Evolutionary conservation across 1,140 invertebrate genomes (phyloP), one percentile per base, ranked within the genome.

Genomic region (Lucilia cuprina): DNA sequence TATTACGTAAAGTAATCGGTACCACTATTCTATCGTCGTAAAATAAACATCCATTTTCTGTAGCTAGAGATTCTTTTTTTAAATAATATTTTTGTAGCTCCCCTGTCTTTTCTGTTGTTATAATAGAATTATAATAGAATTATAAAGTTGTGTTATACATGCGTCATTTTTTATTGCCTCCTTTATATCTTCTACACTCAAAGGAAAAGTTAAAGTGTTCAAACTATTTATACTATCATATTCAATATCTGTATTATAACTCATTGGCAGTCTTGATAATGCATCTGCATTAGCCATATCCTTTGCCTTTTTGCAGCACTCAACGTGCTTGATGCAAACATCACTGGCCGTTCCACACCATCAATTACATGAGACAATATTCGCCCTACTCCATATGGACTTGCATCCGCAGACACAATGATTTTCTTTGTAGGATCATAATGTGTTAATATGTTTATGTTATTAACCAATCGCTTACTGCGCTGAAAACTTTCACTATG

Each of bases 271-370:
- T 41, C 34, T 80, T 19, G 77, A 80, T 30, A 30, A 30, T 30
- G 25, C 1, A 30, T 30, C 25, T 80, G 30, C 77, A 41, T 41
- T 41, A 41, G 41, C 41, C 41, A 80, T 80, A 41, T 80, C 77
- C n/a, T 30, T 35, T 17, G 25, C 77, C 14, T 49, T 80, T 47
- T n/a, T 14, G 84, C 77, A 60, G 50, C 50, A 30, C 74, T 60
- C n/a, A 86, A 25, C 1, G 86, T 87, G 17, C 85, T 49, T 21
- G 84, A 84, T 25, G n/a, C 74, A 82, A 82, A 85, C 70, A 60
- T 78, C 19, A 85, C 50, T 9, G 89, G 90, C 75, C 78, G 86
- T 88, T 87, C 87, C 74, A 86, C 41, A 49, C 85, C 85, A 41
- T 87, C 74, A 47, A 84, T 41, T 9, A 83, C n/a, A 47, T 90